Evolutionary conservation across 2,888 invertebrate genomes (phyloP), one percentile per base, ranked within the genome.

Genomic region (Brassicogethes aeneus): DNA sequence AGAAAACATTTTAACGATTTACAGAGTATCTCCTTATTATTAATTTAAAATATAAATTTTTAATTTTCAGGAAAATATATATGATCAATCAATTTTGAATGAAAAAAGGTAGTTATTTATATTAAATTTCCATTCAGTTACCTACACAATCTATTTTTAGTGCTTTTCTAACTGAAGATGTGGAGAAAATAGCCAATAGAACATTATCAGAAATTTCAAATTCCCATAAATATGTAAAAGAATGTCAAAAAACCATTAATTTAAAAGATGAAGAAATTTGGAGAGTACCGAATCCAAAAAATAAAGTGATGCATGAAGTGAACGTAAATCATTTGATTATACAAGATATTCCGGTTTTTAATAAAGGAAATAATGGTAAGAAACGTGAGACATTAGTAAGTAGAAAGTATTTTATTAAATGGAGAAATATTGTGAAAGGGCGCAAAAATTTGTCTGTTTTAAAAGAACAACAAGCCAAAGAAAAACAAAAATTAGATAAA

Each of bases 401-500:
- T 10, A 16, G 40, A 41, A 54, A 51, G 43, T 59, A 51, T 44
- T 59, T 59, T 42, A 17, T 39, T 32, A 36, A 41, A 16, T 60
- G 60, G 60, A 52, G 50, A 43, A 30, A 39, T 3, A 16, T 29
- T 15, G 40, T 50, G 2, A 45, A 44, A 39, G 15, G 23, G 2
- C 51, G 51, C 47, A 50, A 50, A 23, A 5, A 10, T 5, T 5
- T 23, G 23, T 5, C 23, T 10, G 23, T 10, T 7, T 23, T 10
- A 23, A 10, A 23, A 10, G 23, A 46, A 33, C 36, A 35, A 3
- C 44, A 48, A 41, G 13, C 44, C 34, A 42, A 50, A 13, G 48
- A 53, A 39, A 48, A 50, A 23, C 46, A 54, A 42, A 61, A 62
- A 48, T 49, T 63, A 13, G 54, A 60, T 14, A 41, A 45, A n/a